Conservation (phyloP, 2,888 invertebrate species). For the Lepidochitona cinerea region DNA sequence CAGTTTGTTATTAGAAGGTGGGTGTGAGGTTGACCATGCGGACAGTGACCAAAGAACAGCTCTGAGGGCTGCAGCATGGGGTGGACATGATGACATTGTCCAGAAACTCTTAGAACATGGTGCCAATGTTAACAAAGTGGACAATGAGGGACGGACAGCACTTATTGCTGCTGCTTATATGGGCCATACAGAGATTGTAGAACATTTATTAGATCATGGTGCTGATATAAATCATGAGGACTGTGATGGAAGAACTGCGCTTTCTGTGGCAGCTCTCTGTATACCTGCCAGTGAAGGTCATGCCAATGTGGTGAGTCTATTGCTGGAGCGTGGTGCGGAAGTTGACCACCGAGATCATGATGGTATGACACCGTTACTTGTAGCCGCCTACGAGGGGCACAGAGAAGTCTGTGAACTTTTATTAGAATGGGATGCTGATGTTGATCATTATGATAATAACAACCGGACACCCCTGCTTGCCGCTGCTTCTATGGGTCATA, state of each 20-base stretch:
- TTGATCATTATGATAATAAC: slow-evolving; percentile 83
- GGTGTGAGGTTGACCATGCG: slow-evolving; percentile 71
- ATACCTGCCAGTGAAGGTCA: slow-evolving; percentile 72
- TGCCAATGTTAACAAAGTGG: slow-evolving; percentile 71
- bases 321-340: slow-evolving; percentile 65
- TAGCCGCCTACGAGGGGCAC: slow-evolving; percentile 75
- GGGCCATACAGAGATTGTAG: slow-evolving; percentile 73
- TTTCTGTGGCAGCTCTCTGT: slow-evolving; percentile 76
- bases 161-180: slow-evolving; percentile 83
- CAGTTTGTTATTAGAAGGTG: slow-evolving; percentile 78
- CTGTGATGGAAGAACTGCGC: slow-evolving; percentile 91
- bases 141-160: slow-evolving; percentile 73
- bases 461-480: slow-evolving; percentile 66
- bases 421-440: slow-evolving; percentile 92
- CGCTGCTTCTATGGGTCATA: slow-evolving; percentile 93
- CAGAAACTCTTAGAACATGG: slow-evolving; percentile 76
- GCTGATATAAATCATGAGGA: slow-evolving; percentile 78
- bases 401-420: slow-evolving; percentile 80
- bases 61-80: slow-evolving; percentile 85
- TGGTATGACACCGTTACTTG: slow-evolving; percentile 69
- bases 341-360: slow-evolving; percentile 69
- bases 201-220: slow-evolving; percentile 74
- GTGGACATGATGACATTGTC: slow-evolving; percentile 73
- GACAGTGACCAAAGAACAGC: slow-evolving; percentile 81
- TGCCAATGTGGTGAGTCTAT: slow-evolving; percentile 65